Conservation (phyloP, 2,888 invertebrate genomes). For the Lithophane ornitopus region DNA sequence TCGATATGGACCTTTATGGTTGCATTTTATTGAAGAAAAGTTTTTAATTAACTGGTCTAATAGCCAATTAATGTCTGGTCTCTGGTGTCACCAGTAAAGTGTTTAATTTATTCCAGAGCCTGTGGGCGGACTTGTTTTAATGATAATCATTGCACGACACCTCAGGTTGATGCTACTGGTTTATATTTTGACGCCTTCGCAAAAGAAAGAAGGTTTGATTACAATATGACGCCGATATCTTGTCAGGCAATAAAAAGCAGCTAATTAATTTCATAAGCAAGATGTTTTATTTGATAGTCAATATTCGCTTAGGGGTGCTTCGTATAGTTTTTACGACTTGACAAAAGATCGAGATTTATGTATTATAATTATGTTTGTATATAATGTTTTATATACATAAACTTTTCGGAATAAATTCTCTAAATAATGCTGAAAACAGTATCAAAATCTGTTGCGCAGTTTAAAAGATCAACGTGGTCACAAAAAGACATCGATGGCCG, state of each 20-base stretch:
- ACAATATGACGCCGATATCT: conserved; percentile 8
- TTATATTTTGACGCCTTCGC: conserved; percentile 41
- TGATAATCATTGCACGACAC: conserved; percentile 48
- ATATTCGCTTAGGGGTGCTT: background rate
- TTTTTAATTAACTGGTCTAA: conserved; percentile 56
- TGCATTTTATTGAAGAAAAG: conserved; percentile 47
- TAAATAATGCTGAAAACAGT: no score
- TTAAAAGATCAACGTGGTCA: no score
- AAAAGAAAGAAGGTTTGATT: conserved; percentile 18
- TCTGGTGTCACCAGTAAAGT: conserved; percentile 38
- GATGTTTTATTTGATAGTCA: background rate
- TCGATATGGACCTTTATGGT: conserved; percentile 28
- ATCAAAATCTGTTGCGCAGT: no score
- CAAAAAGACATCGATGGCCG: no score
- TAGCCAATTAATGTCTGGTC: conserved; percentile 44
- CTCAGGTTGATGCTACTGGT: conserved; percentile 55
- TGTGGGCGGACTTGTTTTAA: conserved; percentile 59
- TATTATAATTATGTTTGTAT: no score
- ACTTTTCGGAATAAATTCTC: no score
- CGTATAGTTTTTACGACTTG: no score
- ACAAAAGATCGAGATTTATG: no score
- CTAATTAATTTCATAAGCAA: conserved; percentile 10
- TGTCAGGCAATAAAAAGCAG: conserved; percentile 6
- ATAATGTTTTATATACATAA: no score
- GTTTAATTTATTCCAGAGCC: conserved; percentile 51